Conservation (phyloP, 2,888 invertebrate genomes). For the Spisula solida region DNA sequence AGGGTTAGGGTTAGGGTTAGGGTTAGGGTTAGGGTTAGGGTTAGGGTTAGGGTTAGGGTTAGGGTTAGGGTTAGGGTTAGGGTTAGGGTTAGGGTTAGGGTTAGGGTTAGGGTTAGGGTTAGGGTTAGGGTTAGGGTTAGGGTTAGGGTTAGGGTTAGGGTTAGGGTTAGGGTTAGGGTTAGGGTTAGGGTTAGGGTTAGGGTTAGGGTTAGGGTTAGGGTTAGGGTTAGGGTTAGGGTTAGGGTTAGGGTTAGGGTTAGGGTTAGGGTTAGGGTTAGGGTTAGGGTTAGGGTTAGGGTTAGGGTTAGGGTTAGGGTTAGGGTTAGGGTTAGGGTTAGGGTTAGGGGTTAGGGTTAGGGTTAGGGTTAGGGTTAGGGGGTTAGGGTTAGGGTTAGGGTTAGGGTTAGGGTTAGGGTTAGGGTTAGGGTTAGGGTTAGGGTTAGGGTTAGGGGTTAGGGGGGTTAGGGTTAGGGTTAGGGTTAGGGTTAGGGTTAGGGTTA, state of each 20-base stretch:
- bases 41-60: background rate
- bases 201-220: background rate
- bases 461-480: too few relatives aligned
- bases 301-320: conserved; percentile 1
- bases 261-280: conserved; percentile 53
- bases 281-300: conserved; percentile 32
- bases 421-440: too few relatives aligned
- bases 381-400: conserved; percentile 35
- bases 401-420: conserved; percentile 22
- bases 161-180: background rate
- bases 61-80: background rate
- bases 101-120: background rate
- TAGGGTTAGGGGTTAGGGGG: too few relatives aligned
- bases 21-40: conserved; percentile 44
- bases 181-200: background rate
- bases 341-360: too few relatives aligned
- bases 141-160: background rate
- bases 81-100: background rate
- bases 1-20: conserved; percentile 55
- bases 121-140: background rate
- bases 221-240: background rate
- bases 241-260: background rate
- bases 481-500: too few relatives aligned
- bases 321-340: too few relatives aligned
- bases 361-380: too few relatives aligned